Percentiles rank a stretch among this genome's conserved stretches.
Evolutionary conservation across 2,113 vertebrate species (phyloP).

Genomic region (Anarrhichthys ocellatus): DNA sequence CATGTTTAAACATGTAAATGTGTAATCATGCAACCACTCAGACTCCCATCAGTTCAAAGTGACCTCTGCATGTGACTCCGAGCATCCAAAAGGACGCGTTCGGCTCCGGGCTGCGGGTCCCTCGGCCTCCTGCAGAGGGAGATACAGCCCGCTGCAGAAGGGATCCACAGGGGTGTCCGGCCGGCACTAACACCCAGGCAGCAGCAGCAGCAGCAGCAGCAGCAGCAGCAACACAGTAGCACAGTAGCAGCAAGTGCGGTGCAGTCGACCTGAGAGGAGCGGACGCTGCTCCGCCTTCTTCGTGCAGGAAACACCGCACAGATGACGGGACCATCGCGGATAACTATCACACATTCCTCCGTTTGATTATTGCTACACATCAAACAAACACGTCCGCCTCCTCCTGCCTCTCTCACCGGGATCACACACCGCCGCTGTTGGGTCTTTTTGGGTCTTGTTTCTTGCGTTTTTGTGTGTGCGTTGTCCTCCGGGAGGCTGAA

Average conservation of each 20-base stretch:
- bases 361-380: conserved; percentile 9
- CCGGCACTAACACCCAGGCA: conserved; percentile 3
- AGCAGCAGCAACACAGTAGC: not conserved
- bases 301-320: conserved; percentile 60
- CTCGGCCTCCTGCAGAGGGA: conserved; percentile 41
- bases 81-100: not conserved
- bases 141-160: not conserved
- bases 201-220: conserved; percentile 20
- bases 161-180: not conserved
- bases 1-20: too few relatives aligned
- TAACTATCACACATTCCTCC: conserved; percentile 25
- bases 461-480: not conserved
- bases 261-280: conserved; percentile 51
- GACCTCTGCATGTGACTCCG: conserved; percentile 12
- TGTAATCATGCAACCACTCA: too few relatives aligned
- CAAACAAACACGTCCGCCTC: not conserved
- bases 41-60: not conserved
- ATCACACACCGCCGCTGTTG: conserved; percentile 38
- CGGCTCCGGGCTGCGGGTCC: conserved; percentile 22
- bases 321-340: conserved; percentile 72
- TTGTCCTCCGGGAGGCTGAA: conserved; percentile 77
- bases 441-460: conserved; percentile 57
- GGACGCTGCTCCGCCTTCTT: conserved; percentile 15
- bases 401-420: not conserved
- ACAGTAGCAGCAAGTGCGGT: conserved; percentile 54